A percentile compares a stretch with the other conserved stretches of the same genome.
phyloP scores from a whole-genome alignment of 2,113 vertebrate genomes.

The Rhinichthys klamathensis region DNA sequence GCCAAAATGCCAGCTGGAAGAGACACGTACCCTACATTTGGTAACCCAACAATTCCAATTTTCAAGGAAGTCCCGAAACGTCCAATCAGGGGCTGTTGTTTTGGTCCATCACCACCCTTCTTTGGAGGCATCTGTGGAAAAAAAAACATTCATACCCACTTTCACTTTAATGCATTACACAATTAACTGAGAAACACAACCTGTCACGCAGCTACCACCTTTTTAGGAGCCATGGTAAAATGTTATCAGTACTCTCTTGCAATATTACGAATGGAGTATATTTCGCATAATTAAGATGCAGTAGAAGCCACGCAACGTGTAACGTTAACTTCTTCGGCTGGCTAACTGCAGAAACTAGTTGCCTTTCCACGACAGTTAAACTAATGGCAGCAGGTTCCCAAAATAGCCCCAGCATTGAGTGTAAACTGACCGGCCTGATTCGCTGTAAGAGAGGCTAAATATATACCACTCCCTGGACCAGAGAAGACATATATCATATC shows the following conservation, averaged over 20 bases:
- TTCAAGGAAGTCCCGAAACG: slow-evolving; percentile 97
- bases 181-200: not conserved
- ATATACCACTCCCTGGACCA: slow-evolving; percentile 18
- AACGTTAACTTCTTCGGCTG: not conserved
- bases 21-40: slow-evolving; percentile 93
- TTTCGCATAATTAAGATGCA: not conserved
- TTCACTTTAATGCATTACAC: slow-evolving; percentile 2
- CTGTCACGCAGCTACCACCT: slow-evolving; percentile 35
- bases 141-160: slow-evolving; percentile 38
- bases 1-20: not conserved
- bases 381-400: not conserved
- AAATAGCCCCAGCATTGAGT: slow-evolving; percentile 55
- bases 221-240: slow-evolving; percentile 59
- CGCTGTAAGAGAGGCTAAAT: slow-evolving; percentile 32
- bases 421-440: slow-evolving; percentile 55
- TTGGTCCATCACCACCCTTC: slow-evolving; percentile 88
- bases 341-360: slow-evolving; percentile 15
- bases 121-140: slow-evolving; percentile 94
- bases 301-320: not conserved
- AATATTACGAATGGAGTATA: slow-evolving; percentile 11
- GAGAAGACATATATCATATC: slow-evolving; percentile 7
- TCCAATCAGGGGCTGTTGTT: slow-evolving; percentile 88
- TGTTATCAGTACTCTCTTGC: not conserved
- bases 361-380: slow-evolving; percentile 26
- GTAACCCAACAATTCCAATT: slow-evolving; percentile 97